phyloP scores from a whole-genome alignment of 1,140 invertebrate species.

The Temnothorax curvispinosus region DNA sequence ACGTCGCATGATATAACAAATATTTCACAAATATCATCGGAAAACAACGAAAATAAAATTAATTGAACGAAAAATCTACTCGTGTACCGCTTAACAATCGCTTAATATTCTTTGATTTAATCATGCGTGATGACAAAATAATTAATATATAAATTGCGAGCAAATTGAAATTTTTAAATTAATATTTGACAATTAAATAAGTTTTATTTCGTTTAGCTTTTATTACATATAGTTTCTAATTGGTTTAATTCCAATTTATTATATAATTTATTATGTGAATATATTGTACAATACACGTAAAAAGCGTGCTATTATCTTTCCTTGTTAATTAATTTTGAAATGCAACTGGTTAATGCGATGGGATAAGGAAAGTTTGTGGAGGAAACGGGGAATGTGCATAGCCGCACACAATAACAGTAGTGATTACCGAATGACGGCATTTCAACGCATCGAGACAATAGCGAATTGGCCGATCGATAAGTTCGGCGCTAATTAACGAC shows the following conservation, averaged over 20 bases:
- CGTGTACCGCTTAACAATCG: background rate
- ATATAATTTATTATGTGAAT: background rate
- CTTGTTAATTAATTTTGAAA: background rate
- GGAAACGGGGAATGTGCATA: background rate
- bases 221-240: background rate
- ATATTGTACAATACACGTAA: background rate
- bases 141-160: background rate
- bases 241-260: background rate
- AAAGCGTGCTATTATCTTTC: background rate
- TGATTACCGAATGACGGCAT: background rate
- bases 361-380: background rate
- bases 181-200: background rate
- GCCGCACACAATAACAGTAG: background rate
- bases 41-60: background rate
- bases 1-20: background rate
- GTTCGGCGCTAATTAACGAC: slow-evolving; percentile 24
- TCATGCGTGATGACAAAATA: background rate
- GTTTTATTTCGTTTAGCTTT: background rate
- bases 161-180: background rate
- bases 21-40: background rate
- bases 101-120: background rate
- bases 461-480: slow-evolving; percentile 29
- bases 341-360: background rate
- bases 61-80: background rate
- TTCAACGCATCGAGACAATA: background rate